These are phyloP conservation scores for Porites australiensis DNA, from an alignment of 64 coral and sea anemone genomes.

Conservation along the genomic window DNA sequence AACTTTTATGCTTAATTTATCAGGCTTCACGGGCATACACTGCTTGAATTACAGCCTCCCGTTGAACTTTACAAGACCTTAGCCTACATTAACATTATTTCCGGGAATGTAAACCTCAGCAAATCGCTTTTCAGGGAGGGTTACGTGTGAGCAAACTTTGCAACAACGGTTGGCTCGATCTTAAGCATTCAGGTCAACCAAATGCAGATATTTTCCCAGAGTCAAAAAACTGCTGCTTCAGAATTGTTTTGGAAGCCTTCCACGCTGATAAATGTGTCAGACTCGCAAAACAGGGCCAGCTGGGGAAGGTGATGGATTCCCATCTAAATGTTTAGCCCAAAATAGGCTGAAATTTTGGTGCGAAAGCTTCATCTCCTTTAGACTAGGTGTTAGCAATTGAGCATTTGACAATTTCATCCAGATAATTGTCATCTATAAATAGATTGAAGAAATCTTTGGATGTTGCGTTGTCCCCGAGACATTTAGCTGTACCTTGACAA, in stretches of 20 bases:
- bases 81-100: slow-evolving; percentile 16
- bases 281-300: background rate
- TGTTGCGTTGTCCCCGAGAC: slow-evolving; percentile 25
- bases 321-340: slow-evolving; percentile 42
- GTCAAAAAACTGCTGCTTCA: background rate
- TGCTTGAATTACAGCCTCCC: slow-evolving; percentile 33
- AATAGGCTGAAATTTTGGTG: slow-evolving; percentile 21
- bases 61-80: slow-evolving; percentile 25
- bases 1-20: slow-evolving; percentile 47
- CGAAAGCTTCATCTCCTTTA: slow-evolving; percentile 24
- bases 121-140: slow-evolving; percentile 22
- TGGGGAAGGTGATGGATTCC: slow-evolving; percentile 11
- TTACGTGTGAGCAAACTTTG: slow-evolving; percentile 1
- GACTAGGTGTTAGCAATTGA: slow-evolving; percentile 29
- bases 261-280: slow-evolving; percentile 8
- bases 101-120: slow-evolving; percentile 28
- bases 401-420: slow-evolving; percentile 12
- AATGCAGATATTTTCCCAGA: slow-evolving; percentile 31
- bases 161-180: background rate
- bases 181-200: slow-evolving; percentile 27
- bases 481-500: background rate
- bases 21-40: slow-evolving; percentile 22
- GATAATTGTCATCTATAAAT: slow-evolving; percentile 38
- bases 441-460: slow-evolving; percentile 43
- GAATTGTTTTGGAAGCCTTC: slow-evolving; percentile 4